phyloP scores from a whole-genome alignment of 2,113 vertebrate genomes.

The Hydrolagus affinis region DNA sequence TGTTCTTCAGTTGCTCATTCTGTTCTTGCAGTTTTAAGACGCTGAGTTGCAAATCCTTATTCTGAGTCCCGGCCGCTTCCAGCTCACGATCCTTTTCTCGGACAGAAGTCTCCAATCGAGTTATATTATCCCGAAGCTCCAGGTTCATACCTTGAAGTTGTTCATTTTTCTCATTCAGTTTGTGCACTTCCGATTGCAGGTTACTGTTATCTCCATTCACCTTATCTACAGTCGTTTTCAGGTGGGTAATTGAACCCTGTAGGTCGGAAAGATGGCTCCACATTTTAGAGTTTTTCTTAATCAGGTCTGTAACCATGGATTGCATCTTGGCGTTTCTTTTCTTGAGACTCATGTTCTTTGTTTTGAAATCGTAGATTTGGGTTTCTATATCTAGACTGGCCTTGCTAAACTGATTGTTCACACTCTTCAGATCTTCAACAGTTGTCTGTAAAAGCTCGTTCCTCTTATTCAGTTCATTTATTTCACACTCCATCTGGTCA shows the following conservation, averaged over 20 bases:
- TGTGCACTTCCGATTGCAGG: background rate
- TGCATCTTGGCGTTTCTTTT: conserved; percentile 15
- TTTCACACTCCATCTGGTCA: background rate
- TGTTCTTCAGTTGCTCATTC: conserved; percentile 10
- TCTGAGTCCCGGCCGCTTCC: background rate
- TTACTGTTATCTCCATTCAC: conserved; percentile 3
- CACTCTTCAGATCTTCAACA: background rate
- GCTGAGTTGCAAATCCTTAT: background rate
- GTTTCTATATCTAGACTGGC: background rate
- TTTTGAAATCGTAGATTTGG: conserved; percentile 5
- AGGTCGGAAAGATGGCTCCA: background rate
- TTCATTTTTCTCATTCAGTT: conserved; percentile 16
- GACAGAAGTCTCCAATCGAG: background rate
- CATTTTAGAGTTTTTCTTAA: background rate
- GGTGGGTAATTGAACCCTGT: background rate
- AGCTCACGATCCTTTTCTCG: background rate
- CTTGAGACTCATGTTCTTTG: background rate
- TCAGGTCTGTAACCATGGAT: conserved; percentile 2
- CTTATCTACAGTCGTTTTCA: background rate
- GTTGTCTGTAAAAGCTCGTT: conserved; percentile 9
- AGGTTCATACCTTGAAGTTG: background rate
- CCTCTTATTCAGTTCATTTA: background rate
- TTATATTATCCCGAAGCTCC: background rate
- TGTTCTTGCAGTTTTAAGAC: conserved; percentile 10
- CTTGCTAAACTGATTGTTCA: conserved; percentile 4